Evolutionary conservation across 2,888 invertebrate genomes (phyloP).

Genomic region (Drosophila suboccidentalis): DNA sequence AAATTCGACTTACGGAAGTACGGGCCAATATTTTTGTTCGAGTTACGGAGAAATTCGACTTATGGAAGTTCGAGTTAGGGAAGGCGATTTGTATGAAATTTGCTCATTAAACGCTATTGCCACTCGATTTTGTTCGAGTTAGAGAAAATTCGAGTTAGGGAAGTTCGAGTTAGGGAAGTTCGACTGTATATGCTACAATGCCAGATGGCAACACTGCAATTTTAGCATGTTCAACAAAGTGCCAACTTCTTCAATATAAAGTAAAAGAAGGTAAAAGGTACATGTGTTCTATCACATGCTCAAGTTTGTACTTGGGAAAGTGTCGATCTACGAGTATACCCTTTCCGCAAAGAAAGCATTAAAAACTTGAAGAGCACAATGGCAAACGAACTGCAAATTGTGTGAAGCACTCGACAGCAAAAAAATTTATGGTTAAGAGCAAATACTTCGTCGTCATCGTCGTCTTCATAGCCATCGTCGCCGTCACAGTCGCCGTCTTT

Average conservation of each 20-base stretch:
- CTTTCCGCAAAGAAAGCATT: constrained; percentile 49
- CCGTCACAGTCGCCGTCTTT: constrained; percentile 30
- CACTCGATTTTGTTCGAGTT: too few species aligned
- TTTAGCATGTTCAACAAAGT: background rate
- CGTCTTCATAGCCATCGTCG: constrained; percentile 39
- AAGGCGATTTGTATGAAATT: too few species aligned
- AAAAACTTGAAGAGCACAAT: constrained; percentile 55
- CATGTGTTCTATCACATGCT: background rate
- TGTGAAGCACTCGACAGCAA: constrained; percentile 71
- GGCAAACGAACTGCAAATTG: constrained; percentile 77
- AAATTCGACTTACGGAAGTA: too few species aligned
- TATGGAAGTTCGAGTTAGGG: too few species aligned
- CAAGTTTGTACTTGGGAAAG: background rate
- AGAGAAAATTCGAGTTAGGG: too few species aligned
- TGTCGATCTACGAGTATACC: constrained; percentile 26
- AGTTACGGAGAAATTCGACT: too few species aligned
- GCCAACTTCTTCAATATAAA: background rate
- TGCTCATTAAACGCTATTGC: too few species aligned
- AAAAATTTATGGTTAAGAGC: constrained; percentile 63
- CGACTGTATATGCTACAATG: background rate
- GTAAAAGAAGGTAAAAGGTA: too few species aligned
- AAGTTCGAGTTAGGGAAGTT: too few species aligned
- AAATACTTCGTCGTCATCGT: constrained; percentile 46
- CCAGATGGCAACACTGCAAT: background rate
- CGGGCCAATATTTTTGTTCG: too few species aligned